Evolutionary conservation across 1,140 invertebrate genomes (phyloP), one percentile per base, ranked within the genome.

Genomic region (Chironomus tepperi): DNA sequence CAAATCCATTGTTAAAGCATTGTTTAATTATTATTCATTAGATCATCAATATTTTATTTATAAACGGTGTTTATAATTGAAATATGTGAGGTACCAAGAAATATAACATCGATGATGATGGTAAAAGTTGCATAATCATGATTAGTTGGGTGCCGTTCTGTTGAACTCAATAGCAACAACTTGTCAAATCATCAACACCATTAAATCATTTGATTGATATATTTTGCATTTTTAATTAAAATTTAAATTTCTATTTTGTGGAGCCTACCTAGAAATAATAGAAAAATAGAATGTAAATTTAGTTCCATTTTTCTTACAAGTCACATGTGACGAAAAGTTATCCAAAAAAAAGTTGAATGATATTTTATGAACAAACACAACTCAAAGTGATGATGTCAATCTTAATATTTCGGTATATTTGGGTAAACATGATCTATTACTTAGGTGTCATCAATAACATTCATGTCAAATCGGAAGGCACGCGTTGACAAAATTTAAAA

Each of bases 11-110:
- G 65, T 70, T 70, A 18, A 70, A 70, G 65, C 65, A 9, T 19
- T 70, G 65, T 70, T 70, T 70, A 70, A 70, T 70, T 70, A 70
- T 70, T 70, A 70, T 19, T 16, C 24, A 73, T 73, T 73, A 42
- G 16, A 16, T 42, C 42, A 73, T 34, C n/a, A 18, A 73, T 73
- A 34, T 73, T 43, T 74, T 74, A 9, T 73, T 34, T 73, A 5
- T 73, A n/a, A 12, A 57, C 18, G 18, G 21, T 70, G 21, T 19
- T n/a, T 70, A 70, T 72, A 19, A 72, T 72, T 72, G 18, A 72
- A 72, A 72, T 72, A 72, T 19, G 67, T 72, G 24, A 72, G 18
- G 42, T 73, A 42, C 42, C 8, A 15, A 24, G 24, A 57, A 57
- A 57, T 15, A n/a, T 1, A 57, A 57, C 12, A 57, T 12, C 47